A percentile compares a stretch with the other conserved stretches of the same genome.
Evolutionary conservation across 2,888 invertebrate genomes (phyloP).

Genomic region (Griposia aprilina): DNA sequence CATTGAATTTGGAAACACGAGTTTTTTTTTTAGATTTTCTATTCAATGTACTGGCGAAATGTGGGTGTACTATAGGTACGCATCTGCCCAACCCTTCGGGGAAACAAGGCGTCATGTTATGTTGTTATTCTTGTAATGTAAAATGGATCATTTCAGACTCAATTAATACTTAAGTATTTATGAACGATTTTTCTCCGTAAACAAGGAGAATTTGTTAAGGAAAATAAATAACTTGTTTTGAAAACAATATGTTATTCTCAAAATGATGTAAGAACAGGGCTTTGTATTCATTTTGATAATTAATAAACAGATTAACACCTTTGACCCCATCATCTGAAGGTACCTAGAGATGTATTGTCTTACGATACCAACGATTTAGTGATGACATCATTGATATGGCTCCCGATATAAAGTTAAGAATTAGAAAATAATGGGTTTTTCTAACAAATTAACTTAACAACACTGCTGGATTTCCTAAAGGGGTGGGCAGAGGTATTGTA

Average conservation of each 20-base stretch:
- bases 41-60: no score
- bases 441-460: not conserved
- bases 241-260: constrained; percentile 8
- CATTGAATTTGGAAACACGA: no score
- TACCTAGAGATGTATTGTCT: constrained; percentile 9
- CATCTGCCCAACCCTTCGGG: no score
- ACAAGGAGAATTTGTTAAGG: constrained; percentile 12
- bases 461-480: no score
- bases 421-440: not conserved
- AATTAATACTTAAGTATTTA: not conserved
- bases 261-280: constrained; percentile 10
- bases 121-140: no score
- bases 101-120: no score
- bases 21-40: no score
- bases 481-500: not conserved
- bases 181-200: not conserved
- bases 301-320: constrained; percentile 18
- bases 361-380: not conserved
- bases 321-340: constrained; percentile 1
- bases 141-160: not conserved
- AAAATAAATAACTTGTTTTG: constrained; percentile 34
- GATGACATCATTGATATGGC: not conserved
- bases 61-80: no score
- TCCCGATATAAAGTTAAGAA: not conserved
- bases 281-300: not conserved